A percentile compares a stretch with the other conserved stretches of the same genome.
Evolutionary conservation across 2,888 invertebrate genomes (phyloP).

Genomic region (Cheilosia soror): DNA sequence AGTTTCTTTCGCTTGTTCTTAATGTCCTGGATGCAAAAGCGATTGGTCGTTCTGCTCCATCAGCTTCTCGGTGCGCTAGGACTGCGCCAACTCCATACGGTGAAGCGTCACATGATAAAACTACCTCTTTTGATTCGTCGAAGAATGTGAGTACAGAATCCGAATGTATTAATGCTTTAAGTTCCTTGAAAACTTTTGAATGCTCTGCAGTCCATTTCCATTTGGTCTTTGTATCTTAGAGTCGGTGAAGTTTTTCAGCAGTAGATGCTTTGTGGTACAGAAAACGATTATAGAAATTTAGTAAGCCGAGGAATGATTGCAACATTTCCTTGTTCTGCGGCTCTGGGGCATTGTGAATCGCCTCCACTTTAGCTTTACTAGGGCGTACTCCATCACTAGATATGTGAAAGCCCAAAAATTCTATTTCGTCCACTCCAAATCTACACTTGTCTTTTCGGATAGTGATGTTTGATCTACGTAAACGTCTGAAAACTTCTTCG

Average conservation of each 20-base stretch:
- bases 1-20: conserved; percentile 2
- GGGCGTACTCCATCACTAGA: not conserved
- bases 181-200: not conserved
- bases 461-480: conserved; percentile 1
- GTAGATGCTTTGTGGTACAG: too few species aligned
- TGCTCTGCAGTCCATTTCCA: not conserved
- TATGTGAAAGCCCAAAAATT: too few species aligned
- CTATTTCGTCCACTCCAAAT: not conserved
- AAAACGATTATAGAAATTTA: too few species aligned
- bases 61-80: not conserved
- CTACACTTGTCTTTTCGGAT: not conserved
- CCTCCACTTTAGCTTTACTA: not conserved
- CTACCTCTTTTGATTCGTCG: not conserved
- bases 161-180: not conserved
- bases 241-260: not conserved
- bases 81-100: conserved; percentile 12
- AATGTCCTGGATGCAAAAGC: conserved; percentile 11
- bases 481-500: conserved; percentile 12
- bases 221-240: not conserved
- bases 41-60: conserved; percentile 8
- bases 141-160: not conserved
- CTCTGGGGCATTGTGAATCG: not conserved
- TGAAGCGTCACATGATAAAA: conserved; percentile 11
- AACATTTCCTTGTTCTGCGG: not conserved
- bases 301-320: too few species aligned